Base-by-base conservation (phyloP, 2,797 vertebrate species). In the Emydoidea blandingii region DNA sequence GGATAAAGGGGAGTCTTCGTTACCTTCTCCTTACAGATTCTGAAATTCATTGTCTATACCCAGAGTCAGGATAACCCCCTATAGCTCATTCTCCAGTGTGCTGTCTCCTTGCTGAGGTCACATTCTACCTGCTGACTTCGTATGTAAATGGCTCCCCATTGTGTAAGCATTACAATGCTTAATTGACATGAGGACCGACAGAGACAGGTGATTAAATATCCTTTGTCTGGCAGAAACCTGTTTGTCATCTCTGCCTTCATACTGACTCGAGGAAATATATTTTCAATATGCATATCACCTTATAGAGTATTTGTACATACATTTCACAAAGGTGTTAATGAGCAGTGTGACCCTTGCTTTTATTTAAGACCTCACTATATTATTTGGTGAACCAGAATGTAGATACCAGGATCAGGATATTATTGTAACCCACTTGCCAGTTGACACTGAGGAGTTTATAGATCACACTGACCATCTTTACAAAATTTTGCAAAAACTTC, bases 131-230 rank as follows among this genome's bases (percentile, higher is more conserved):
- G 14, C 31, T 18, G 59, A 59, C 31, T 62, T 62, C 29, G 7
- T 34, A 59, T 59, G 57, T 59, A 31, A 59, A 31, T 59, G 15
- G 27, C 14, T 62, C 7, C 15, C 31, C 15, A 62, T 15, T 50
- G 50, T 50, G 50, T 50, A 50, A 50, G 50, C 15, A 16, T 68
- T 65, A 65, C 34, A 65, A 65, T 18, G 18, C 62, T 65, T n/a
- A 9, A 65, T 5, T 34, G 34, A 65, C 34, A n/a, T n/a, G 16
- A 7, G 0, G 34, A 65, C 12, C 15, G 0, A n/a, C 7, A 68
- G 16, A 68, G 31, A 62, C 31, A 62, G 18, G 18, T n/a, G 34
- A 68, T 37, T 37, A 68, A n/a, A 37, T 34, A n/a, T n/a, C 34
- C 14, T 68, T 37, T 68, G 31, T 65, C 34, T n/a, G 8, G 34